Percentiles rank a stretch among this genome's conserved stretches.
phyloP scores from a whole-genome alignment of 2,888 invertebrate species.

The Embidobia sp. region DNA sequence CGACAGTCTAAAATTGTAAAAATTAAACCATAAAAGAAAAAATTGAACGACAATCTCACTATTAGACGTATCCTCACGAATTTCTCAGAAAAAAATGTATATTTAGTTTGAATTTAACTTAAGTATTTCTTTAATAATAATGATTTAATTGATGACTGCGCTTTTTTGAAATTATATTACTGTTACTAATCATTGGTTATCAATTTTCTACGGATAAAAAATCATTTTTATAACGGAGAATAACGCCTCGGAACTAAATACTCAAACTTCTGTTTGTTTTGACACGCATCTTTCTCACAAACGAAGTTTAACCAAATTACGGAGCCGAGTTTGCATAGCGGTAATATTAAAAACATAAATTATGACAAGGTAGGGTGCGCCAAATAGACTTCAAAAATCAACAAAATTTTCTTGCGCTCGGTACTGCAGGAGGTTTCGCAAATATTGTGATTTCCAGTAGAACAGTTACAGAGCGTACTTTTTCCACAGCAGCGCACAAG shows the following conservation, averaged over 20 bases:
- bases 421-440: slow-evolving; percentile 45
- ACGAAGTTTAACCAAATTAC: slow-evolving; percentile 35
- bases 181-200: slow-evolving; percentile 18
- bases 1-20: too few species aligned
- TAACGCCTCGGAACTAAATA: slow-evolving; percentile 18
- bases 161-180: slow-evolving; percentile 10
- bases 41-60: too few species aligned
- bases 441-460: slow-evolving; percentile 71
- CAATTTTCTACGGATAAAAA: slow-evolving; percentile 21
- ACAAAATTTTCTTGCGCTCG: slow-evolving; percentile 1
- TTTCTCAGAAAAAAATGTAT: too few species aligned
- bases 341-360: slow-evolving; percentile 13
- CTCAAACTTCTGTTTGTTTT: slow-evolving; percentile 31
- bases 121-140: too few species aligned
- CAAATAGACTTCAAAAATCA: slow-evolving; percentile 19
- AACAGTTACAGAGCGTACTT: slow-evolving; percentile 63
- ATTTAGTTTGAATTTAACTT: too few species aligned
- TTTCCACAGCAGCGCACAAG: slow-evolving; percentile 27
- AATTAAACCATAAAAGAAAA: too few species aligned
- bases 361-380: slow-evolving; percentile 18
- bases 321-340: slow-evolving; percentile 4
- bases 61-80: too few species aligned
- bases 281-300: slow-evolving; percentile 39
- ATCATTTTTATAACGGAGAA: slow-evolving; percentile 21
- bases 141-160: not conserved